Percentiles rank a stretch among this genome's conserved stretches.
phyloP scores from a whole-genome alignment of 2,797 vertebrate genomes.

The Neosilurus hyrtlii region DNA sequence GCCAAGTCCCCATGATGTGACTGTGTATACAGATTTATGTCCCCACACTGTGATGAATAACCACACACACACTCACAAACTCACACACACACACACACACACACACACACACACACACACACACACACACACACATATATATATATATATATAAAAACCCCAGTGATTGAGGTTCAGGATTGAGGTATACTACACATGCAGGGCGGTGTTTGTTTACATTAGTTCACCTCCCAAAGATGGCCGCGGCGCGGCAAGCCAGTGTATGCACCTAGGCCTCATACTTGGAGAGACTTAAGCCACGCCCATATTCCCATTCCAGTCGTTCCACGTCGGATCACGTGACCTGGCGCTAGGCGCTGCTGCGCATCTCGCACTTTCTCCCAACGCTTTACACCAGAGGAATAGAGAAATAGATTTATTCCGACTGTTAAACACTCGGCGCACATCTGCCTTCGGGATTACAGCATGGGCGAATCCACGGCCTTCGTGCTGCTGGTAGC shows the following conservation, averaged over 20 bases:
- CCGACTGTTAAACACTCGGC: slow-evolving; percentile 38
- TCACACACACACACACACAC: too few relatives aligned
- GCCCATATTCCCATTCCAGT: slow-evolving; percentile 1
- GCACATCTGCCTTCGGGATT: slow-evolving; percentile 41
- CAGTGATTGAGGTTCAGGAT: too few relatives aligned
- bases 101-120: neutral
- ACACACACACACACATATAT: neutral
- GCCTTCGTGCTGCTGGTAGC: slow-evolving; percentile 69
- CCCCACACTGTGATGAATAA: too few relatives aligned
- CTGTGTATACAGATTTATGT: too few relatives aligned
- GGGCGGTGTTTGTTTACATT: too few relatives aligned
- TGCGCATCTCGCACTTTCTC: slow-evolving; percentile 55
- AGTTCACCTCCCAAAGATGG: too few relatives aligned
- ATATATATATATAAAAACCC: too few relatives aligned
- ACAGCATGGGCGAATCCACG: slow-evolving; percentile 66
- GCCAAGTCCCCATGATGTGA: too few relatives aligned
- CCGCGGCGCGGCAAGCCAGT: too few relatives aligned
- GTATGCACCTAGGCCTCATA: too few relatives aligned
- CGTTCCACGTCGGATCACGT: neutral
- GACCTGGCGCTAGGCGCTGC: slow-evolving; percentile 45
- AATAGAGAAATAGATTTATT: slow-evolving; percentile 44
- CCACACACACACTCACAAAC: too few relatives aligned
- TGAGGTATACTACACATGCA: too few relatives aligned
- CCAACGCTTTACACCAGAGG: slow-evolving; percentile 45
- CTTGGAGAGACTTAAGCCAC: neutral